These are phyloP conservation scores for Odontothrips loti DNA, from an alignment of 2,888 invertebrate genomes.

Conservation along the genomic window DNA sequence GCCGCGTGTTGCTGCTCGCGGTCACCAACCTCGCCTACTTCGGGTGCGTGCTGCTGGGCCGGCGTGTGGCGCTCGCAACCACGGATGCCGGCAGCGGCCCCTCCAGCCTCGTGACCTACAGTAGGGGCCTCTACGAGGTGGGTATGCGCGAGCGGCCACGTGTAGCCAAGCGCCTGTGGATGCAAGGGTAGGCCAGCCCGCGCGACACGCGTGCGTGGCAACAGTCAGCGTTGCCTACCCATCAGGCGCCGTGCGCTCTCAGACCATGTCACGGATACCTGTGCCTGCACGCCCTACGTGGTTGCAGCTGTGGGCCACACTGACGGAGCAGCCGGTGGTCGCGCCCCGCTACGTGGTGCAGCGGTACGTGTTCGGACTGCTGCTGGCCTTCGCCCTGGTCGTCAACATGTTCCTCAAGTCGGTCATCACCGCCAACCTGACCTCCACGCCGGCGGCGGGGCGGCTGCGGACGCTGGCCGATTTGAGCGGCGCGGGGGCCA, in stretches of 20 bases:
- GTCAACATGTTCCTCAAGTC: conserved; percentile 19
- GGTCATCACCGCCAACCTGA: conserved; percentile 8
- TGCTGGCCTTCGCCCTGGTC: background rate
- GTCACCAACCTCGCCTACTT: background rate
- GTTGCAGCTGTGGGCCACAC: background rate
- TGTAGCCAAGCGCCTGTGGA: background rate
- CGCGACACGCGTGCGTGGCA: too few species aligned
- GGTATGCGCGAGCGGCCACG: background rate
- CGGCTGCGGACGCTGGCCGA: background rate
- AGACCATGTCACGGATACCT: too few species aligned
- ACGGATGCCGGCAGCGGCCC: background rate
- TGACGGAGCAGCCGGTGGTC: background rate
- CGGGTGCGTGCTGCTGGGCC: background rate
- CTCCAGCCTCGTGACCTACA: background rate
- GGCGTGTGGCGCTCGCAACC: background rate
- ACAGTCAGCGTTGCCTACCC: too few species aligned
- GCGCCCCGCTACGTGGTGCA: background rate
- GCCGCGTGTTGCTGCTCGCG: background rate
- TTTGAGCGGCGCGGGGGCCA: background rate
- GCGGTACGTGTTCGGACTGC: background rate
- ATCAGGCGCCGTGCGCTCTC: too few species aligned
- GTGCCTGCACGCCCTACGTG: background rate
- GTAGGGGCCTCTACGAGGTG: background rate
- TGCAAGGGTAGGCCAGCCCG: too few species aligned
- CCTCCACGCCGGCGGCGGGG: background rate